Evolutionary conservation across 1,140 invertebrate genomes (phyloP), one percentile per base, ranked within the genome.

Genomic region (Neelides sp.): DNA sequence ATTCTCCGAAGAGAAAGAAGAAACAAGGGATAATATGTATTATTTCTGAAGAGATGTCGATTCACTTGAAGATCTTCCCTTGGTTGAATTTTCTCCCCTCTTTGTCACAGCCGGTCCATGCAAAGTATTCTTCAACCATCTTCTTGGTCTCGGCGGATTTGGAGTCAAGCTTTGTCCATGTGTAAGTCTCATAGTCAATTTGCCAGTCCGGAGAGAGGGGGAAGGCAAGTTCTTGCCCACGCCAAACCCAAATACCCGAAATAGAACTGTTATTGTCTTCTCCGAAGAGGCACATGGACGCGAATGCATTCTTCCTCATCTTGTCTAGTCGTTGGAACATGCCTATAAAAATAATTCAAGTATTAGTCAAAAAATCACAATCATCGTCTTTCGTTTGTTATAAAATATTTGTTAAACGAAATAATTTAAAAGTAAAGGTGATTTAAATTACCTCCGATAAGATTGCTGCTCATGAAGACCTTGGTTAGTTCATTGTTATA

Each of bases 31-130:
- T 12, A 20, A 32, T 30, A 46, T 4, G 27, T 4, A 30, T 4
- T 13, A 26, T 13, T 26, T 44, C 15, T 47, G 44, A 47, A 13
- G 13, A 17, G 10, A 3, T 5, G 20, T 30, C 1, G 12, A n/a
- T 70, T 85, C 83, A 98, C 76, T 99, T 99, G 76, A 98, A 99
- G 67, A 98, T 91, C 75, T 98, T 98, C 69, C 95, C 95, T 75
- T 98, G 86, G 70, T 94, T 96, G 75, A 97, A 95, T 68, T 85
- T 80, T 62, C 91, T 82, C 49, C 90, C 88, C 51, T 79, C 69
- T 66, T 88, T 89, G 64, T 97, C 87, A 47, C 73, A 71, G 39
- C 88, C 92, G 62, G 77, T 75, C 93, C 91, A 97, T 12, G 82
- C 78, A 66, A 98, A 83, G 70, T 98, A 98, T 64, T 95, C 80